These are phyloP conservation scores for Prionace glauca DNA, from an alignment of 2,797 vertebrate species.

Conservation along the genomic window DNA sequence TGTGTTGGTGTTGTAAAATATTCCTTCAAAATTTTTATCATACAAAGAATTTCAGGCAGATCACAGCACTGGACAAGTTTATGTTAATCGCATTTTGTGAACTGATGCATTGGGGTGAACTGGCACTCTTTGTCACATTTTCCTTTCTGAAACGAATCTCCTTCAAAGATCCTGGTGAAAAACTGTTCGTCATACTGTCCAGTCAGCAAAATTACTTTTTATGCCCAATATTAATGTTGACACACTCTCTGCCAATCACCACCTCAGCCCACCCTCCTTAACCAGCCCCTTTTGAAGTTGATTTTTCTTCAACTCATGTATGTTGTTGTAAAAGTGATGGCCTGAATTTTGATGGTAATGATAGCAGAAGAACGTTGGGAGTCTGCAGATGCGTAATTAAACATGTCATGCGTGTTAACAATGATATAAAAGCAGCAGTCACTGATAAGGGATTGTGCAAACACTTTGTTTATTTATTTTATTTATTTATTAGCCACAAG, in stretches of 20 bases:
- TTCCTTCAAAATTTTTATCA: neutral
- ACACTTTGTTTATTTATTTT: too few species aligned
- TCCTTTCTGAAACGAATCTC: neutral
- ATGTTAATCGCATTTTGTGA: neutral
- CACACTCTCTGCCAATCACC: neutral
- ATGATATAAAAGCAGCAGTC: too few species aligned
- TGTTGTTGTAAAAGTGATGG: neutral
- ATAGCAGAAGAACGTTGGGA: neutral
- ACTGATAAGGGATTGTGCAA: too few species aligned
- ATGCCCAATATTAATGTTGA: neutral
- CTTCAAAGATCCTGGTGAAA: neutral
- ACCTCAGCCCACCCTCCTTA: neutral
- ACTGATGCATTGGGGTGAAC: neutral
- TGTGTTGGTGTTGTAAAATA: neutral
- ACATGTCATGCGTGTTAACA: neutral
- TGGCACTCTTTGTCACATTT: neutral
- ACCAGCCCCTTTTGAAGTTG: neutral
- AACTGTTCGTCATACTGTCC: neutral
- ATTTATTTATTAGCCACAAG: too few species aligned
- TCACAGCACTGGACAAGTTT: neutral
- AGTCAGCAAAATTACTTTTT: neutral
- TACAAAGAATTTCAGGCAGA: neutral
- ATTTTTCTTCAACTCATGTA: neutral
- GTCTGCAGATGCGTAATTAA: neutral
- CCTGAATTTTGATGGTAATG: neutral